These are phyloP conservation scores for Trialeurodes vaporariorum DNA, from an alignment of 1,140 invertebrate genomes.

Conservation along the genomic window DNA sequence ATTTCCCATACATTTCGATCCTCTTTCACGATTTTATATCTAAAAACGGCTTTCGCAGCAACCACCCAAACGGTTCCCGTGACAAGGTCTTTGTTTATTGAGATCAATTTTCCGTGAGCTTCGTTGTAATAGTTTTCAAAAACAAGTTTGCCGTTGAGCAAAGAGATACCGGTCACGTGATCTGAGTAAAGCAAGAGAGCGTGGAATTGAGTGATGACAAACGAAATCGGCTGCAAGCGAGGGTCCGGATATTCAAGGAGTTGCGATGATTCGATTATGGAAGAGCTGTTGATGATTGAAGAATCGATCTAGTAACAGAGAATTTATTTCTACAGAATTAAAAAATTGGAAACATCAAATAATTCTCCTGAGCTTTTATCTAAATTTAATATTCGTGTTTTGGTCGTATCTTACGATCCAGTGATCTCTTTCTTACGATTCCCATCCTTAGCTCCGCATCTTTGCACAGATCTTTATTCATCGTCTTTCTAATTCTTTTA, in stretches of 20 bases:
- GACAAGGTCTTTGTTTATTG: slow-evolving; percentile 67
- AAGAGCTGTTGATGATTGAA: slow-evolving; percentile 5
- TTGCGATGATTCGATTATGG: not conserved
- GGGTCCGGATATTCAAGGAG: not conserved
- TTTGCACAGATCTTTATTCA: too few relatives aligned
- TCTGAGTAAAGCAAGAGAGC: slow-evolving; percentile 71
- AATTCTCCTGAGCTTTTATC: too few relatives aligned
- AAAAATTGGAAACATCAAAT: too few relatives aligned
- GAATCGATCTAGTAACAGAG: not conserved
- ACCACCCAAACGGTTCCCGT: slow-evolving; percentile 75
- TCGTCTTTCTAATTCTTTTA: too few relatives aligned
- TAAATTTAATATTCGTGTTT: too few relatives aligned
- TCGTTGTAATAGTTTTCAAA: slow-evolving; percentile 75
- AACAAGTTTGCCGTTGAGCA: slow-evolving; percentile 71
- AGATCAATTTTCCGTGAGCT: slow-evolving; percentile 65
- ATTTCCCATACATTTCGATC: slow-evolving; percentile 76
- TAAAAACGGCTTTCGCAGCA: slow-evolving; percentile 70
- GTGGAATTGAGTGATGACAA: slow-evolving; percentile 86
- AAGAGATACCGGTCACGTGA: slow-evolving; percentile 69
- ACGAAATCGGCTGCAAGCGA: slow-evolving; percentile 37
- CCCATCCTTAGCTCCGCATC: too few relatives aligned
- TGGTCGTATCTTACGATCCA: too few relatives aligned
- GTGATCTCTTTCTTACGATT: too few relatives aligned
- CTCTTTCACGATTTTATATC: slow-evolving; percentile 65
- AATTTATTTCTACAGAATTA: too few relatives aligned